A percentile compares a stretch with the other conserved stretches of the same genome.
These are phyloP conservation scores for Hyposoter didymator DNA, from an alignment of 2,888 invertebrate species.

Conservation along the genomic window DNA sequence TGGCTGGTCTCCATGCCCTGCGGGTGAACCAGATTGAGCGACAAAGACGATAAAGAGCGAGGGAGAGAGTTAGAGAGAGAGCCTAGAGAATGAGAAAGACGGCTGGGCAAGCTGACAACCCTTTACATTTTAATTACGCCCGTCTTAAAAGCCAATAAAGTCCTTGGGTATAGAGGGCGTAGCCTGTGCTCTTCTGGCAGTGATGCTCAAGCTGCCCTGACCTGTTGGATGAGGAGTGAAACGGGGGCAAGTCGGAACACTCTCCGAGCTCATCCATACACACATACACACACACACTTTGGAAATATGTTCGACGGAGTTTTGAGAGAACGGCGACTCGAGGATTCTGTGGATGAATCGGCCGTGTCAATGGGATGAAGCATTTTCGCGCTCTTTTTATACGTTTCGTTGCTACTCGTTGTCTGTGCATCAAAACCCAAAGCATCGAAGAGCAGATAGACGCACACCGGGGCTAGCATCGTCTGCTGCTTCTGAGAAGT, in stretches of 20 bases:
- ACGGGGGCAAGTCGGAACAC: constrained; percentile 45
- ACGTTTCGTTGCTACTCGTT: constrained; percentile 38
- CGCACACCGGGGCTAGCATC: constrained; percentile 45
- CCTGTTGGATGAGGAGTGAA: constrained; percentile 53
- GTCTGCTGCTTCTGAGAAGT: constrained; percentile 74
- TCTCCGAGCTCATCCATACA: constrained; percentile 19
- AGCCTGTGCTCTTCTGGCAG: constrained; percentile 66
- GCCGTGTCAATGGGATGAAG: constrained; percentile 51
- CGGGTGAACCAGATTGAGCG: constrained; percentile 63
- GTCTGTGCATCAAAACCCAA: constrained; percentile 44
- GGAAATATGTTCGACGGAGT: constrained; percentile 41
- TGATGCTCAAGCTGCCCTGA: constrained; percentile 71
- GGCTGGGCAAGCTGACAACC: constrained; percentile 76
- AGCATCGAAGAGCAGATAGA: constrained; percentile 30
- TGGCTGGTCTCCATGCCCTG: constrained; percentile 41
- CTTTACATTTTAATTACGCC: constrained; percentile 82
- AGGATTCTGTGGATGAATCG: constrained; percentile 45
- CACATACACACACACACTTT: constrained; percentile 10
- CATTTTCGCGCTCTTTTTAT: constrained; percentile 43
- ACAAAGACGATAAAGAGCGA: constrained; percentile 49
- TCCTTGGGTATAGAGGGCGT: constrained; percentile 72
- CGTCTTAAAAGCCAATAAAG: constrained; percentile 81
- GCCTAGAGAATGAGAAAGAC: constrained; percentile 39
- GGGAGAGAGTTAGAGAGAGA: constrained; percentile 37
- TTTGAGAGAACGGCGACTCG: constrained; percentile 56